Conservation (phyloP, 2,888 invertebrate species). For the Hybos culiciformis region DNA sequence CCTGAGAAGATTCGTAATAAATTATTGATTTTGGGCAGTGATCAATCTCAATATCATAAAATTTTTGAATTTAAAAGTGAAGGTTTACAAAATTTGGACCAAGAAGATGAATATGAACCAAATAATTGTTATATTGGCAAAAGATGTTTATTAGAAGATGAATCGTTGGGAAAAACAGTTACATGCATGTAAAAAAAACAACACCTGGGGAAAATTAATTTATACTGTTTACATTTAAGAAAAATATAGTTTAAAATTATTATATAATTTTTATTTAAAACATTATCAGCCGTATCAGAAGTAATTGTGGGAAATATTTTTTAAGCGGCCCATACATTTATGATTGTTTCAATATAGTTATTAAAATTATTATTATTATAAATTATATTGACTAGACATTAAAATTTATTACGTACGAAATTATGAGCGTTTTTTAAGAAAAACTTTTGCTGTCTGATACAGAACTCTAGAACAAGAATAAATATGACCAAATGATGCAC, state of each 20-base stretch:
- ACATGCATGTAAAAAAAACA: too few relatives aligned
- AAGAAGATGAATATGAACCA: slow-evolving; percentile 30
- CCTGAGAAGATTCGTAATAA: slow-evolving; percentile 20
- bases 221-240: not conserved
- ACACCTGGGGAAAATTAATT: not conserved
- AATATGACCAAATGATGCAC: slow-evolving; percentile 40
- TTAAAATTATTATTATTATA: too few relatives aligned
- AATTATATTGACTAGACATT: not conserved
- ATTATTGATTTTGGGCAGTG: slow-evolving; percentile 18
- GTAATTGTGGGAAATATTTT: too few relatives aligned
- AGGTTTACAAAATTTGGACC: slow-evolving; percentile 11
- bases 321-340: too few relatives aligned
- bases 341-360: too few relatives aligned
- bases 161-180: slow-evolving; percentile 18
- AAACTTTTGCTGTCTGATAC: slow-evolving; percentile 28
- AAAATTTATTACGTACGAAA: not conserved
- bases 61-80: slow-evolving; percentile 17
- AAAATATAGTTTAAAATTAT: too few relatives aligned
- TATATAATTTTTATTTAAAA: too few relatives aligned
- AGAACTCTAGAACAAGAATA: slow-evolving; percentile 30
- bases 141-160: slow-evolving; percentile 31
- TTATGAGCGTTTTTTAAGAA: slow-evolving; percentile 26
- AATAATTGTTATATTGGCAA: slow-evolving; percentile 30
- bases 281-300: too few relatives aligned
- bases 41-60: slow-evolving; percentile 16